A percentile compares a stretch with the other conserved stretches of the same genome.
Evolutionary conservation across 2,113 vertebrate genomes (phyloP).

Genomic region (Urocynchramus pylzowi): DNA sequence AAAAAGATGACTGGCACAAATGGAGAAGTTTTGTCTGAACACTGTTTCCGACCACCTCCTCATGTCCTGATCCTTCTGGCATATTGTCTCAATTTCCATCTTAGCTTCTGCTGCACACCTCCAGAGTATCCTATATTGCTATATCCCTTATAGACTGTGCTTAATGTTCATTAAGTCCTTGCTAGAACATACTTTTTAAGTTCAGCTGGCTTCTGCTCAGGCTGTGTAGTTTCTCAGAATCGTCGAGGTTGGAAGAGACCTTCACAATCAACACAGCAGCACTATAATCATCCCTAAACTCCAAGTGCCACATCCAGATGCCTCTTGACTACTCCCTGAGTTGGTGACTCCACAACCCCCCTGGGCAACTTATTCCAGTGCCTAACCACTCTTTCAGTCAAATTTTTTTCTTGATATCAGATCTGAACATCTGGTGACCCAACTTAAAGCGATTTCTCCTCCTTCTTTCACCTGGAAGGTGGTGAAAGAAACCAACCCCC

Average conservation of each 20-base stretch:
- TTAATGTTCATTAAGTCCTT: not conserved
- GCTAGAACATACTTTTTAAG: not conserved
- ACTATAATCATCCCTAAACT: not conserved
- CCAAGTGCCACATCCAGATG: not conserved
- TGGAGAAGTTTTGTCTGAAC: not conserved
- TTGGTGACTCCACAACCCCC: not conserved
- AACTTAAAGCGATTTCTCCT: not conserved
- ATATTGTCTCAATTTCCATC: not conserved
- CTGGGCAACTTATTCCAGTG: not conserved
- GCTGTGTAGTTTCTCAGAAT: not conserved
- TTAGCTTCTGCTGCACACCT: not conserved
- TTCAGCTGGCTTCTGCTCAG: not conserved
- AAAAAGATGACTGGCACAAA: slow-evolving; percentile 32
- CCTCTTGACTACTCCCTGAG: not conserved
- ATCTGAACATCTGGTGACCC: not conserved
- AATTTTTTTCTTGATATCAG: not conserved
- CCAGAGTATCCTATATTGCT: not conserved
- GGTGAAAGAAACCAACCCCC: not conserved
- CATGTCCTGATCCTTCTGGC: slow-evolving; percentile 19
- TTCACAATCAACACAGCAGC: not conserved
- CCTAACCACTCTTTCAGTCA: not conserved
- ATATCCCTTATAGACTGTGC: not conserved
- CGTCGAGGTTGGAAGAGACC: not conserved
- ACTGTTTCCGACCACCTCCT: not conserved
- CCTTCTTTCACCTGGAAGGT: not conserved